Conservation (phyloP, 2,797 vertebrate genomes). For the Sebastes diploproa region DNA sequence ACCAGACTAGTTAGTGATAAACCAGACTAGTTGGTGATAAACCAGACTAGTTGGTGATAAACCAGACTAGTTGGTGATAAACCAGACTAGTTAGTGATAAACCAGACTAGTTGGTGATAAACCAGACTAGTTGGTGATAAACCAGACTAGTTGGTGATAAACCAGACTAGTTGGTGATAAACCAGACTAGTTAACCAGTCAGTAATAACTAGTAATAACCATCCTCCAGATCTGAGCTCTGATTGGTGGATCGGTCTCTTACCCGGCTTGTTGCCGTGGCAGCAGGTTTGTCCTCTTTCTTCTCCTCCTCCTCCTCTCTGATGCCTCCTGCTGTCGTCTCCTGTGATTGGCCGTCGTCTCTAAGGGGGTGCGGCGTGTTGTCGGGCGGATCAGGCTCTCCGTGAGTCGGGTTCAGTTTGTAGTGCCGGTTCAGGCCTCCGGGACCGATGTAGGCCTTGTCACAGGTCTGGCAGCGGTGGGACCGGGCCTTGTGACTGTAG, state of each 20-base stretch:
- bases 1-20: too few species aligned
- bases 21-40: too few species aligned
- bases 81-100: too few species aligned
- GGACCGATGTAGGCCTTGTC: constrained; percentile 94
- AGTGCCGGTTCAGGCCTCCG: constrained; percentile 92
- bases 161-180: too few species aligned
- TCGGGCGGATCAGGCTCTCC: constrained; percentile 60
- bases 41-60: too few species aligned
- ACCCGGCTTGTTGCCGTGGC: constrained; percentile 58
- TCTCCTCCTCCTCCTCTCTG: constrained; percentile 26
- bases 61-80: too few species aligned
- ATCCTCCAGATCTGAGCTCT: not conserved
- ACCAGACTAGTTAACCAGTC: too few species aligned
- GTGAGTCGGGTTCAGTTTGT: constrained; percentile 90
- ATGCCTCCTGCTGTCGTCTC: not conserved
- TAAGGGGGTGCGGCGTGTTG: not conserved
- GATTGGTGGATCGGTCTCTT: constrained; percentile 25
- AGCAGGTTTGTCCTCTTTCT: constrained; percentile 45
- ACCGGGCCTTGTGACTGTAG: constrained; percentile 85
- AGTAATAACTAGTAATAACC: too few species aligned
- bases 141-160: too few species aligned
- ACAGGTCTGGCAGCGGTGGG: constrained; percentile 89
- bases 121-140: too few species aligned
- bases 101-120: too few species aligned
- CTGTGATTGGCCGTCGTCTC: constrained; percentile 28